Percentiles rank a stretch among this genome's conserved stretches.
These are phyloP conservation scores for Drosophila buzzatii DNA, from an alignment of 2,888 invertebrate species.

Conservation along the genomic window DNA sequence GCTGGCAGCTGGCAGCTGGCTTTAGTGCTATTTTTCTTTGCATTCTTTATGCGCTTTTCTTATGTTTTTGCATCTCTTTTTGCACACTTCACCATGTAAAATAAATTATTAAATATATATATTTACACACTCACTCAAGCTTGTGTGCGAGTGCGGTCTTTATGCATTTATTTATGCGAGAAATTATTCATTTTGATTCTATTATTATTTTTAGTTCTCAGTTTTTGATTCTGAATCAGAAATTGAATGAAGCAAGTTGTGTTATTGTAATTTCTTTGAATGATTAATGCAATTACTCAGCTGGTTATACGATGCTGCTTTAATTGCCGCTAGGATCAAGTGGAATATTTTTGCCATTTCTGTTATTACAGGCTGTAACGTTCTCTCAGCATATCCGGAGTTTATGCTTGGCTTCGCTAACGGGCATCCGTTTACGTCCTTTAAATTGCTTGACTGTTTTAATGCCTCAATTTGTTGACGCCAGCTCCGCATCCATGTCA, in stretches of 20 bases:
- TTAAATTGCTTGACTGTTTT: constrained; percentile 21
- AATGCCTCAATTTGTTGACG: constrained; percentile 36
- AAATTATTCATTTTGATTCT: not conserved
- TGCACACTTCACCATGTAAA: constrained; percentile 7
- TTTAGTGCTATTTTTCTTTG: constrained; percentile 24
- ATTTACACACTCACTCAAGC: constrained; percentile 4
- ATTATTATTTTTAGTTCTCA: constrained; percentile 3
- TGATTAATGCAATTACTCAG: constrained; percentile 56
- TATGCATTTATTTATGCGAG: not conserved
- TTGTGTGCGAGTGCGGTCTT: not conserved
- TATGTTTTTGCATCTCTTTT: not conserved
- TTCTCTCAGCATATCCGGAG: not conserved
- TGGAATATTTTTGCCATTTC: not conserved
- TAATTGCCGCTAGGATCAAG: constrained; percentile 5
- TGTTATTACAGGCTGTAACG: constrained; percentile 10
- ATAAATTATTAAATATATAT: constrained; percentile 39
- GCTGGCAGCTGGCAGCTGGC: constrained; percentile 52
- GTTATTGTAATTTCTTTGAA: constrained; percentile 48
- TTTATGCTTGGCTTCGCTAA: constrained; percentile 2
- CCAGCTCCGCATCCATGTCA: constrained; percentile 11
- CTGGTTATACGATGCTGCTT: constrained; percentile 20
- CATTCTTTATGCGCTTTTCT: not conserved
- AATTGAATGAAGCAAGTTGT: not conserved
- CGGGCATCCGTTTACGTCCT: constrained; percentile 19
- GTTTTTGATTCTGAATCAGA: not conserved